A percentile compares a stretch with the other conserved stretches of the same genome.
Evolutionary conservation across 2,888 invertebrate species (phyloP).

Genomic region (Aphidius colemani): DNA sequence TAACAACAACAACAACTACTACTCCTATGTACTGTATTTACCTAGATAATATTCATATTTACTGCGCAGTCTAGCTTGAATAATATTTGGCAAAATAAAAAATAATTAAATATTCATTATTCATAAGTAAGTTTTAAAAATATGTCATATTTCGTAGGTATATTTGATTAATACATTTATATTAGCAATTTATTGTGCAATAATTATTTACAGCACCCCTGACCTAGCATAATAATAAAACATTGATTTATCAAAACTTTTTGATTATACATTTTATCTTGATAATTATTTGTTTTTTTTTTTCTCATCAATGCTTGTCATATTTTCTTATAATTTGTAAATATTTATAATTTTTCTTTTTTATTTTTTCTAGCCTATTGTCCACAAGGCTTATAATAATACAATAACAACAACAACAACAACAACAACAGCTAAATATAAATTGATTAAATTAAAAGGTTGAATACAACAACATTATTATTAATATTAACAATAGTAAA

Average conservation of each 20-base stretch:
- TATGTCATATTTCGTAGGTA: no score
- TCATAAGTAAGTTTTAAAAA: no score
- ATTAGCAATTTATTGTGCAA: background rate
- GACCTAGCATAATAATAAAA: no score
- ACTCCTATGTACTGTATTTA: no score
- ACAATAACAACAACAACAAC: constrained; percentile 2
- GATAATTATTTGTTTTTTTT: background rate
- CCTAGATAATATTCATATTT: no score
- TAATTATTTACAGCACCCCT: no score
- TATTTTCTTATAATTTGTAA: constrained; percentile 7
- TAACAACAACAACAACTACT: no score
- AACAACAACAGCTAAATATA: background rate
- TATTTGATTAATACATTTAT: no score
- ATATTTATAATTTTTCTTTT: constrained; percentile 12
- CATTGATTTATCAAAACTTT: constrained; percentile 21
- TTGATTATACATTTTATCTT: background rate
- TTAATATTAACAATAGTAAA: constrained; percentile 3
- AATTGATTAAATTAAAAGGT: background rate
- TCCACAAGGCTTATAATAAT: constrained; percentile 47
- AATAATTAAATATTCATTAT: no score
- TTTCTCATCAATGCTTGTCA: background rate
- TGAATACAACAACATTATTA: constrained; percentile 13
- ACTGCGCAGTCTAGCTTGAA: no score
- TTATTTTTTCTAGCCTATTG: constrained; percentile 46
- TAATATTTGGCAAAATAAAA: no score